phyloP scores from a whole-genome alignment of 2,113 vertebrate species.

The Oncorhynchus gorbuscha region DNA sequence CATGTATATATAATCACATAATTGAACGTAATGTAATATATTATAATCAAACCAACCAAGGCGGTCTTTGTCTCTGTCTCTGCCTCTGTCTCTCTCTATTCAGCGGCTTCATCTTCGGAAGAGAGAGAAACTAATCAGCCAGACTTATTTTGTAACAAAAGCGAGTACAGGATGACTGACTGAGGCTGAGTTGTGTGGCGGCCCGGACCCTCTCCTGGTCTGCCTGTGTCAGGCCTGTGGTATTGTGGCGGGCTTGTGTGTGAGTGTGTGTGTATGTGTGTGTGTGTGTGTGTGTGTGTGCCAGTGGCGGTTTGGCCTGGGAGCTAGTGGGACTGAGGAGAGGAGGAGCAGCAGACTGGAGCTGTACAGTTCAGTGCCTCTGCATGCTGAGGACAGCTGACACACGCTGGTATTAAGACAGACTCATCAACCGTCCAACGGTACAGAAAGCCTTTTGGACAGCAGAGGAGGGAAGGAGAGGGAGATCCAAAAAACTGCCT shows the following conservation, averaged over 20 bases:
- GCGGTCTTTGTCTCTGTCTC: neutral
- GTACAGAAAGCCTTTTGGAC: constrained; percentile 41
- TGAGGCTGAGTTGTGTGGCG: constrained; percentile 42
- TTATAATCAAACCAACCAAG: neutral
- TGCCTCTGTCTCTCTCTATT: neutral
- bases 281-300: no score
- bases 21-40: no score
- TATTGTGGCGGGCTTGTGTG: constrained; percentile 22
- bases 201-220: constrained; percentile 23
- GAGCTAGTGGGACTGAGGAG: constrained; percentile 46
- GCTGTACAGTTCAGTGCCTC: constrained; percentile 75
- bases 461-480: neutral
- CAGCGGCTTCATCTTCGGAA: neutral
- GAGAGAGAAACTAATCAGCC: constrained; percentile 20
- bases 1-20: no score
- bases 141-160: constrained; percentile 65
- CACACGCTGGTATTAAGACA: constrained; percentile 71
- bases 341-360: constrained; percentile 71
- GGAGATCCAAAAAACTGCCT: constrained; percentile 60
- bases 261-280: no score
- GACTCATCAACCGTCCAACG: constrained; percentile 65
- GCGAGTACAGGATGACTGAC: constrained; percentile 35
- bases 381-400: constrained; percentile 76
- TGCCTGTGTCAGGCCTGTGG: constrained; percentile 44
- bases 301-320: constrained; percentile 7